Evolutionary conservation across 2,797 vertebrate genomes (phyloP), one percentile per base, ranked within the genome.

Genomic region (Petrocephalus sullivani): DNA sequence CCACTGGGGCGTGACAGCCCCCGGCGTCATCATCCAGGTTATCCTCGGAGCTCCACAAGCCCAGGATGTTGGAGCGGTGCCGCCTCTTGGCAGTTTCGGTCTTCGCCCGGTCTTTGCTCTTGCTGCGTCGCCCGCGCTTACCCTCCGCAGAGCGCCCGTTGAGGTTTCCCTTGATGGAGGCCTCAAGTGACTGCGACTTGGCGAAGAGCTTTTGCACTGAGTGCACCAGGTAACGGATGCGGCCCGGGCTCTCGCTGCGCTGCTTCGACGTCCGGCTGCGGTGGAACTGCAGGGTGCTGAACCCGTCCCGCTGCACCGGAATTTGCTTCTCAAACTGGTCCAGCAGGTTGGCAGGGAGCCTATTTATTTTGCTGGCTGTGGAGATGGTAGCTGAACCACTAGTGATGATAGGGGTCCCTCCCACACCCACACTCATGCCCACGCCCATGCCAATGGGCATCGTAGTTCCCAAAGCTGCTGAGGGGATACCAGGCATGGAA

Each of bases 311-410:
- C 90, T 97, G 96, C 89, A 97, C 97, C 1, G 98, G 97, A 87
- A 99, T 94, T 93, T 98, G 98, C 93, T 98, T 98, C 86, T 99
- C 98, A 92, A 99, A 98, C 93, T 99, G 98, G 94, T 99, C 98
- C 86, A 99, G 93, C 82, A 99, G 95, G 93, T 97, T 98, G 85
- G 96, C 95, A 0, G 98, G 97, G 87, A 97, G 93, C 88, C 98
- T 96, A 91, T 97, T 98, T 95, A 99, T 99, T 94, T 98, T 98
- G 89, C 98, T 98, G 57, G 97, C 97, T 3, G 97, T 96, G 0
- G 96, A 96, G 91, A 96, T 96, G 14, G 96, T 96, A 8, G 96
- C 96, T 1, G 96, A 96, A 89, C 96, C 96, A 2, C 96, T 96
- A 12, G 94, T 96, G 88, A 96, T 96, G 91, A 99, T 96, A 19